A percentile compares a stretch with the other conserved stretches of the same genome.
phyloP scores from a whole-genome alignment of 2,113 vertebrate species.

The Hemiscyllium ocellatum region DNA sequence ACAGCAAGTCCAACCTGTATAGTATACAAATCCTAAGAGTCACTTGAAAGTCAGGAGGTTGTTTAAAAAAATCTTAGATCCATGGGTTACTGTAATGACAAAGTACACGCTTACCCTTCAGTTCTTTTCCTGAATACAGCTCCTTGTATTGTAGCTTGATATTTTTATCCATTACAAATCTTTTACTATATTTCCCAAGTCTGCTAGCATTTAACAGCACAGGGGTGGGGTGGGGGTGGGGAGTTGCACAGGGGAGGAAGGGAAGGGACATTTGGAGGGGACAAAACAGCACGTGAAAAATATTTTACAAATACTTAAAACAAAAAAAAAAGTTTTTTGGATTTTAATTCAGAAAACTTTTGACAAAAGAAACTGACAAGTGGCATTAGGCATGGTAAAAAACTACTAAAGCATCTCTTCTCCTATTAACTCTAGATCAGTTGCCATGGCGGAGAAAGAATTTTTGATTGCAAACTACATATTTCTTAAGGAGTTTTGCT shows the following conservation, averaged over 20 bases:
- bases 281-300: neutral
- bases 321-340: neutral
- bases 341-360: neutral
- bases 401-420: neutral
- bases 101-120: neutral
- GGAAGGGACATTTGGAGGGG: neutral
- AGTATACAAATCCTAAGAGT: neutral
- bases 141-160: neutral
- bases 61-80: neutral
- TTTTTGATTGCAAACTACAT: neutral
- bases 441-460: neutral
- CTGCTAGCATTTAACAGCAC: neutral
- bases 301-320: neutral
- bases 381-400: neutral
- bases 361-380: neutral
- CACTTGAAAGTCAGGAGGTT: neutral
- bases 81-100: neutral
- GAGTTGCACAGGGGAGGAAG: neutral
- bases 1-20: neutral
- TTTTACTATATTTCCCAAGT: neutral
- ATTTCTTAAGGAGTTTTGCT: neutral
- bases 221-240: too few relatives aligned
- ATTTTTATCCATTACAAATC: neutral
- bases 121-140: neutral
- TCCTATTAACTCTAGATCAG: neutral